Base-by-base conservation (phyloP, 2,888 invertebrate species). In the Chloromyia formosa region DNA sequence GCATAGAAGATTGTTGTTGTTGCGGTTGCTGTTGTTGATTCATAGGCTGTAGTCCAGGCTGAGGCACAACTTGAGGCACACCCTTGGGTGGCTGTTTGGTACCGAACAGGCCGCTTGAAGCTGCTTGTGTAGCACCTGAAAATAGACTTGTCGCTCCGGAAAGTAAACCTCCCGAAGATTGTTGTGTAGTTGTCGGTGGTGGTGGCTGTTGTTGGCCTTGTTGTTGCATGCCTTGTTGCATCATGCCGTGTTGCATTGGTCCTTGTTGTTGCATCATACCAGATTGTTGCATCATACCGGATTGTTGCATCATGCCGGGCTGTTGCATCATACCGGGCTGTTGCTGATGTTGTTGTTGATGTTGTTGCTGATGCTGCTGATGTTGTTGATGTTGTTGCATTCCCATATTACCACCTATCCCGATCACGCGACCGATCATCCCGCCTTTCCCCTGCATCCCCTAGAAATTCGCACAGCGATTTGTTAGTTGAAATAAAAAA, bases 371-470 rank as follows among this genome's bases (percentile, higher is more conserved):
- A 61, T 75, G 75, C 53, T 74, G 85, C 84, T 77, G 76, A 84
- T 79, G 86, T 56, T 76, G 78, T 42, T 79, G 80, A 75, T 80
- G 80, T 75, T 83, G 83, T 77, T 84, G 84, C 81, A 84, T 82
- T 77, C 82, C 82, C 81, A 84, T 82, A 84, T 84, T 86, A 85
- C 85, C 86, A 86, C 81, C 85, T 78, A 77, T 79, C 79, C 78
- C 78, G 78, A 77, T 78, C 77, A 77, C 77, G 82, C 82, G 84
- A 80, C 82, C 84, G 84, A 82, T 85, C 85, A 84, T 88, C 87
- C 85, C 87, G 86, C 88, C 88, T 88, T 87, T 88, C 88, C 86
- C 88, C 87, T 73, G 78, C 77, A 88, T 89, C 89, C 87, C 88
- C 88, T 88, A 86, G 68, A 78, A 79, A 77, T 75, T 71, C 71